A percentile compares a stretch with the other conserved stretches of the same genome.
Conservation (phyloP, 2,797 vertebrate genomes). For the Todus mexicanus region DNA sequence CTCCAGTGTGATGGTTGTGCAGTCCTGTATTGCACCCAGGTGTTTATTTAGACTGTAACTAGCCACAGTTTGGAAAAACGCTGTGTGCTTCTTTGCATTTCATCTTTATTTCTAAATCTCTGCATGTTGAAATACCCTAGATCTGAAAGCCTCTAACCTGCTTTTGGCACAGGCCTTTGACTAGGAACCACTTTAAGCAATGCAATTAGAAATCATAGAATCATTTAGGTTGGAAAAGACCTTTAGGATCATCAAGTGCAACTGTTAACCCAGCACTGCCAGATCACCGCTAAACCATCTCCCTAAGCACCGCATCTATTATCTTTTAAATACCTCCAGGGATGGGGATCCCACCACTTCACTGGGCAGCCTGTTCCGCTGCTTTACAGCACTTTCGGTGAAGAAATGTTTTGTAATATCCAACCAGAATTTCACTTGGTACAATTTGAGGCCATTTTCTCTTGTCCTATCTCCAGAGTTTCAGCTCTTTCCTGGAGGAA, state of each 20-base stretch:
- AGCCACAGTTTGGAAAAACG: not conserved
- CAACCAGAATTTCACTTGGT: too few relatives aligned
- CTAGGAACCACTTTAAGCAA: accelerated
- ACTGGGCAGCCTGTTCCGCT: too few relatives aligned
- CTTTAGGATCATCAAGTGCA: not conserved
- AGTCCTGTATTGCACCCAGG: not conserved
- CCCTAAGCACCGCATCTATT: not conserved
- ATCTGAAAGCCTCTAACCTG: not conserved
- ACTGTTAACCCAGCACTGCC: not conserved
- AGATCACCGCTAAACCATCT: not conserved
- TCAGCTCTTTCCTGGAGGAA: not conserved
- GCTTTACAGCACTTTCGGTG: too few relatives aligned
- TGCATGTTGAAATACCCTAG: not conserved
- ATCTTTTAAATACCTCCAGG: not conserved
- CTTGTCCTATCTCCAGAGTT: too few relatives aligned
- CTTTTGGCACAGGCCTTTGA: not conserved
- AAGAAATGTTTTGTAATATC: too few relatives aligned
- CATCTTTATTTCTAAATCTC: not conserved
- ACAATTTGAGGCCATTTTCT: too few relatives aligned
- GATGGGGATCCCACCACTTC: too few relatives aligned
- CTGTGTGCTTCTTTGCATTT: not conserved
- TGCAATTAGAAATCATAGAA: not conserved
- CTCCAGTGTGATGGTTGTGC: not conserved
- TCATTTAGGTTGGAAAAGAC: not conserved
- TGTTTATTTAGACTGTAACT: not conserved